Evolutionary conservation across 2,888 invertebrate genomes (phyloP).

Genomic region (Melanotus villosus): DNA sequence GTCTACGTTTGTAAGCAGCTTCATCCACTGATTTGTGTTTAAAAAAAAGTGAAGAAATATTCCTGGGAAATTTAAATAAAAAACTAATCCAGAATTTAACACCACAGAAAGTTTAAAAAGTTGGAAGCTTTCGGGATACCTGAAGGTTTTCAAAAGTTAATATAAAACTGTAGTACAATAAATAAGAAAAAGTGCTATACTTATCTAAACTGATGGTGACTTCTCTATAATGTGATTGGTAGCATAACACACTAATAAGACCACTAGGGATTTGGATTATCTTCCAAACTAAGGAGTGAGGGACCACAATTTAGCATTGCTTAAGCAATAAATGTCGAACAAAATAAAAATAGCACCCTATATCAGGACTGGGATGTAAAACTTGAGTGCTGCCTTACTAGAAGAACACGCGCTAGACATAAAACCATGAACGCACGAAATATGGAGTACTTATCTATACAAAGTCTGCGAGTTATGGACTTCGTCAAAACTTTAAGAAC

Average conservation of each 20-base stretch:
- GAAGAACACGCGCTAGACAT: conserved; percentile 27
- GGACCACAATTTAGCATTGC: conserved; percentile 25
- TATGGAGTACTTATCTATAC: conserved; percentile 32
- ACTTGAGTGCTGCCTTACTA: conserved; percentile 19
- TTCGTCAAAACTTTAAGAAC: conserved; percentile 16
- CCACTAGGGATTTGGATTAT: not conserved
- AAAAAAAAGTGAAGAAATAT: too few species aligned
- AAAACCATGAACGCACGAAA: conserved; percentile 31
- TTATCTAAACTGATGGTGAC: too few species aligned
- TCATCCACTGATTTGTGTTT: too few species aligned
- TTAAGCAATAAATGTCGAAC: conserved; percentile 24
- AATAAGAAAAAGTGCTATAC: too few species aligned
- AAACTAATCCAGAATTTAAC: too few species aligned
- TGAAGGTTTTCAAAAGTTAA: too few species aligned
- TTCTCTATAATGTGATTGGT: too few species aligned
- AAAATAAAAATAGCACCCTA: conserved; percentile 23
- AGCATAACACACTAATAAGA: not conserved
- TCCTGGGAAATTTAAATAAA: too few species aligned
- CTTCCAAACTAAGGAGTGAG: not conserved
- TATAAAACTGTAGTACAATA: too few species aligned
- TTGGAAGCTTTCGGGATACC: too few species aligned
- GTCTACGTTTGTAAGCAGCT: too few species aligned
- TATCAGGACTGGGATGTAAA: conserved; percentile 16
- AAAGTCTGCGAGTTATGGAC: conserved; percentile 27
- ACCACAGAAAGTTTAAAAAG: too few species aligned